Evolutionary conservation across 1,140 invertebrate species (phyloP).

Genomic region (Daktulosphaira vitifoliae): DNA sequence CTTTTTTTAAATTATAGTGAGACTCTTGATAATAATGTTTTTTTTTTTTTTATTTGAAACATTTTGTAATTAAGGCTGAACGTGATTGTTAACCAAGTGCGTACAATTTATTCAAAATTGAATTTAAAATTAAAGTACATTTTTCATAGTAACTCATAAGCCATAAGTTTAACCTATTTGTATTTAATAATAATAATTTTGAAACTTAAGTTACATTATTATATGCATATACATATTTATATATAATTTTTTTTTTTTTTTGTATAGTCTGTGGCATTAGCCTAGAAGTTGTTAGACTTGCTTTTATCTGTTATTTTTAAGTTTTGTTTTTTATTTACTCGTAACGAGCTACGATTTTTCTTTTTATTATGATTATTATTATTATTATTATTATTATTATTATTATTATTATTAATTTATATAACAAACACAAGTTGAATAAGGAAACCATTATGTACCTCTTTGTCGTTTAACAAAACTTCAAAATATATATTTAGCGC

Average conservation of each 20-base stretch:
- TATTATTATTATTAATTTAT: slow-evolving; percentile 6
- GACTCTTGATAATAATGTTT: no score
- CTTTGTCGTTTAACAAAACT: slow-evolving; percentile 24
- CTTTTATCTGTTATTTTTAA: slow-evolving; percentile 32
- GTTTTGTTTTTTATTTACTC: slow-evolving; percentile 21
- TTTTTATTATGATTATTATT: slow-evolving; percentile 24
- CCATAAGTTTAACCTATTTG: slow-evolving; percentile 26
- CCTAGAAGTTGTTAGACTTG: slow-evolving; percentile 34
- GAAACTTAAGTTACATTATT: slow-evolving; percentile 9
- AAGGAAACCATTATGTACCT: slow-evolving; percentile 22
- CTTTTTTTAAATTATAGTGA: slow-evolving; percentile 31
- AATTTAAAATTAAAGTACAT: slow-evolving; percentile 3
- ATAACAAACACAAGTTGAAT: neutral
- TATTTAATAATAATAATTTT: slow-evolving; percentile 4
- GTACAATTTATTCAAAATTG: slow-evolving; percentile 10
- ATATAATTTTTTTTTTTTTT: slow-evolving; percentile 29
- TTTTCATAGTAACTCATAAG: slow-evolving; percentile 20
- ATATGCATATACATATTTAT: neutral
- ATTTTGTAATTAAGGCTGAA: slow-evolving; percentile 33
- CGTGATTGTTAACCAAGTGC: slow-evolving; percentile 33
- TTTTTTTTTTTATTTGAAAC: no score
- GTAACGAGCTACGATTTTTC: slow-evolving; percentile 11
- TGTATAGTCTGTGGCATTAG: slow-evolving; percentile 33
- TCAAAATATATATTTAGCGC: neutral
- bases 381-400: slow-evolving; percentile 11